These are phyloP conservation scores for Diabrotica undecimpunctata DNA, from an alignment of 1,140 invertebrate species.

Conservation along the genomic window DNA sequence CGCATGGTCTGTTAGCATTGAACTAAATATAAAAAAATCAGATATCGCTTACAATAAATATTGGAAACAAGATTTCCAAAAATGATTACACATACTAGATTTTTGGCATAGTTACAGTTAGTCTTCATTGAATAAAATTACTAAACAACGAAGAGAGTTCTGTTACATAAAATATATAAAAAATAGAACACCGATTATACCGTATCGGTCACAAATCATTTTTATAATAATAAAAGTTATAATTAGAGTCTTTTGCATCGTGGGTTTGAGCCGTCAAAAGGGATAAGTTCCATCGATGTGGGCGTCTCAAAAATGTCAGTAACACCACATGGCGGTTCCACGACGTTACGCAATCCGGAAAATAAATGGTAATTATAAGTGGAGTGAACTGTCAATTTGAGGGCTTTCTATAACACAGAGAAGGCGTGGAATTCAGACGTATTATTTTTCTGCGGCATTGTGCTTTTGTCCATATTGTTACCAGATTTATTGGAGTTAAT, in stretches of 20 bases:
- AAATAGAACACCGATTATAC: no score
- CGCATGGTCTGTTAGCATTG: no score
- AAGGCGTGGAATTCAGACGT: constrained; percentile 32
- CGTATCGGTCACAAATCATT: no score
- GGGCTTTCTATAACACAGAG: constrained; percentile 38
- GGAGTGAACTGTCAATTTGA: constrained; percentile 45
- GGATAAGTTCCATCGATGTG: background rate
- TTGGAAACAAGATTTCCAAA: no score
- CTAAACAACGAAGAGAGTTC: no score
- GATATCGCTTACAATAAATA: no score
- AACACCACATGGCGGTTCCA: constrained; percentile 11
- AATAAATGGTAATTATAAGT: constrained; percentile 43
- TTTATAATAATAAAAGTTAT: background rate
- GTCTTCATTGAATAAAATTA: no score
- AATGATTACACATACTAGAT: no score
- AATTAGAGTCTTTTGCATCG: constrained; percentile 6
- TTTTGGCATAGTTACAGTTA: no score
- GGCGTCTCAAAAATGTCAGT: constrained; percentile 11
- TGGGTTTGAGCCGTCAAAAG: constrained; percentile 4
- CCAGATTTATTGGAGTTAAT: no score
- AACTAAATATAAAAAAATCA: no score
- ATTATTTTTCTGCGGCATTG: background rate
- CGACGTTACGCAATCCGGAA: constrained; percentile 33
- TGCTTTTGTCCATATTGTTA: background rate
- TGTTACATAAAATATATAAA: no score